Evolutionary conservation across 2,797 vertebrate species (phyloP).

Genomic region (Thripadectes ignobilis): DNA sequence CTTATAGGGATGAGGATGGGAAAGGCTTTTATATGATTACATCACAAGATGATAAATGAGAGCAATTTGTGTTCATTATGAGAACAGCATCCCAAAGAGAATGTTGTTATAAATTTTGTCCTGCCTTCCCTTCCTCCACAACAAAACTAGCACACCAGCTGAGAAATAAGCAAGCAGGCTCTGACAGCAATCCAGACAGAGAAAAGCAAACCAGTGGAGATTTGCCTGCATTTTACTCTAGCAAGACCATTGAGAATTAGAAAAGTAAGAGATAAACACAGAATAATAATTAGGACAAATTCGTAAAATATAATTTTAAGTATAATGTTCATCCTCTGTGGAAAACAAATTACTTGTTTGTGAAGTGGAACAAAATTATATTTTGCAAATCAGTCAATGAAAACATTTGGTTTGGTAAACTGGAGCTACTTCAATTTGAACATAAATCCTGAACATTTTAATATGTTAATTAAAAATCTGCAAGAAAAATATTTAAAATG

Average conservation of each 20-base stretch:
- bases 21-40: slow-evolving; percentile 76
- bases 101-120: slow-evolving; percentile 69
- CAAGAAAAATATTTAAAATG: neutral
- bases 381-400: neutral
- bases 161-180: slow-evolving; percentile 47
- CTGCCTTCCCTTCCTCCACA: slow-evolving; percentile 27
- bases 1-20: slow-evolving; percentile 67
- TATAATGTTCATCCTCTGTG: neutral
- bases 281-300: neutral
- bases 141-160: slow-evolving; percentile 48
- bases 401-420: neutral
- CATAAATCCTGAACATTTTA: neutral
- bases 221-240: slow-evolving; percentile 22
- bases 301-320: neutral
- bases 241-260: neutral
- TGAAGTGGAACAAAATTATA: neutral
- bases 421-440: neutral
- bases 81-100: slow-evolving; percentile 72
- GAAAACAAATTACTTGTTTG: neutral
- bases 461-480: neutral
- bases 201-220: slow-evolving; percentile 49
- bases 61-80: slow-evolving; percentile 77
- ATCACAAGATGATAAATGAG: slow-evolving; percentile 76
- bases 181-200: slow-evolving; percentile 33
- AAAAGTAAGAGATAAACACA: neutral